These are phyloP conservation scores for Raja brachyura DNA, from an alignment of 2,113 vertebrate species.

Conservation along the genomic window DNA sequence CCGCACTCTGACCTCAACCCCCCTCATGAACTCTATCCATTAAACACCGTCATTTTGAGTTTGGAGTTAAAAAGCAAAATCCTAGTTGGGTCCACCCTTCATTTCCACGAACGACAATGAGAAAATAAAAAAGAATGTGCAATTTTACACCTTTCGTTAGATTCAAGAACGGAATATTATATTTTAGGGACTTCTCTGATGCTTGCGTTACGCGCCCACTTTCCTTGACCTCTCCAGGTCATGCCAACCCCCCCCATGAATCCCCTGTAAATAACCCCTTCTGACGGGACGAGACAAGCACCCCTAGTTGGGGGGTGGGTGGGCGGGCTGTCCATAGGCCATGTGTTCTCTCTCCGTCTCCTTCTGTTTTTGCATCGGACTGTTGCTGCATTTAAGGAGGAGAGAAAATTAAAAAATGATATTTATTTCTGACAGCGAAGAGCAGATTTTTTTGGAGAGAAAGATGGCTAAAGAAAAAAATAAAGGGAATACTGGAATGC, in stretches of 20 bases:
- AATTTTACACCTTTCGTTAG: background rate
- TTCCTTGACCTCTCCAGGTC: background rate
- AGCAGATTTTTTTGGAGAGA: background rate
- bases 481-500: conserved; percentile 29
- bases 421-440: conserved; percentile 20
- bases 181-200: background rate
- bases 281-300: background rate
- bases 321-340: background rate
- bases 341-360: background rate
- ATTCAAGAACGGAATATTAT: background rate
- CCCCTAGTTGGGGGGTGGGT: background rate
- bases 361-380: background rate
- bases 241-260: background rate
- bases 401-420: background rate
- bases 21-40: background rate
- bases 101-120: background rate
- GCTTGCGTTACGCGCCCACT: background rate
- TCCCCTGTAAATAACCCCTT: background rate
- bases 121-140: background rate
- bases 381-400: background rate
- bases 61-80: background rate
- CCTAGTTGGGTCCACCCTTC: background rate
- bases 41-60: background rate
- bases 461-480: background rate
- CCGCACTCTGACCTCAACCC: background rate